Conservation (phyloP, 2,113 vertebrate genomes). For the Otolemur garnettii region DNA sequence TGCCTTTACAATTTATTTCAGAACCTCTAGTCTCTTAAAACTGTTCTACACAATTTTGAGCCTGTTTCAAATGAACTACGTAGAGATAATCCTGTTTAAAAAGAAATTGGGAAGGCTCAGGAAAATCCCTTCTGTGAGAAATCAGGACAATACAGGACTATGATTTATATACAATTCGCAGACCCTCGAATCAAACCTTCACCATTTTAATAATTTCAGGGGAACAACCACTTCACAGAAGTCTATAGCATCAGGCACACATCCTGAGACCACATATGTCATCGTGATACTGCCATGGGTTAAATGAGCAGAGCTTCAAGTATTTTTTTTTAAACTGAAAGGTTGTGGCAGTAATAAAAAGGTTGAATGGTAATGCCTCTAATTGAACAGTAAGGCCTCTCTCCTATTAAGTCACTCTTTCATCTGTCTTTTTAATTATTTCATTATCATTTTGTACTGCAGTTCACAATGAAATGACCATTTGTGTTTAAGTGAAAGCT, state of each 20-base stretch:
- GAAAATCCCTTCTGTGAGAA: slow-evolving; percentile 67
- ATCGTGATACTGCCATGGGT: slow-evolving; percentile 86
- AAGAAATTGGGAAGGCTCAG: slow-evolving; percentile 31
- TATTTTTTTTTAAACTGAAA: slow-evolving; percentile 90
- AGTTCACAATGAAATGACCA: slow-evolving; percentile 96
- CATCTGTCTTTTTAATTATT: slow-evolving; percentile 99
- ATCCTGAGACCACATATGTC: slow-evolving; percentile 73
- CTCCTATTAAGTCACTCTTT: slow-evolving; percentile 95
- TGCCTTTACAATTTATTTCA: slow-evolving; percentile 80
- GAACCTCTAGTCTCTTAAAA: slow-evolving; percentile 76
- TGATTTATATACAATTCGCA: slow-evolving; percentile 78
- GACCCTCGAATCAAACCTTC: slow-evolving; percentile 74
- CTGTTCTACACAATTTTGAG: slow-evolving; percentile 76
- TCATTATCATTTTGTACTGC: slow-evolving; percentile 99
- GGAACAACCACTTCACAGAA: slow-evolving; percentile 72
- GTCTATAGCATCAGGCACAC: slow-evolving; percentile 59
- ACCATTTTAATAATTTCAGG: slow-evolving; percentile 77
- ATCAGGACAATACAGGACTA: neutral
- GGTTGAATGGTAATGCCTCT: slow-evolving; percentile 92
- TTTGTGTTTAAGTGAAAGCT: slow-evolving; percentile 99
- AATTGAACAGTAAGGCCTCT: slow-evolving; percentile 91
- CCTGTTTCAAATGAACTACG: slow-evolving; percentile 54
- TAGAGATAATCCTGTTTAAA: slow-evolving; percentile 37
- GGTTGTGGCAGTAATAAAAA: slow-evolving; percentile 93
- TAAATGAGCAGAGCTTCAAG: slow-evolving; percentile 90